Evolutionary conservation across 2,113 vertebrate species (phyloP), one percentile per base, ranked within the genome.

Genomic region (Bos javanicus): DNA sequence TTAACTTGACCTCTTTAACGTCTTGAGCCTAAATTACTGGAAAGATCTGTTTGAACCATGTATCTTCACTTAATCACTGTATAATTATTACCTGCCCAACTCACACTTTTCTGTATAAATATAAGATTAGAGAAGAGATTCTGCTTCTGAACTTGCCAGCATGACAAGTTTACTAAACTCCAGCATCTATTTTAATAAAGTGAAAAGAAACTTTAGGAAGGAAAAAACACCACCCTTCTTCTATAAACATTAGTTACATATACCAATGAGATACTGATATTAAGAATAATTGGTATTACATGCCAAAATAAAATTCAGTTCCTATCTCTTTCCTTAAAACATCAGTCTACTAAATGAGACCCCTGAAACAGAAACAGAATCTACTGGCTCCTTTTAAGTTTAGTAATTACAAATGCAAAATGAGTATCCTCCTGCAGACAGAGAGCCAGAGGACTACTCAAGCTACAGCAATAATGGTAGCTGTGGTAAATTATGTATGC

Each of bases 401-500:
- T 89, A 90, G 52, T 95, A 96, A 98, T 98, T 98, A 95, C 90
- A 98, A 97, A 98, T 98, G 97, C 97, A 98, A 97, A 99, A 97
- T 98, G 82, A 98, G 87, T 98, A 96, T 98, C 86, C 93, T 98
- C 97, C 93, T 95, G 83, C 92, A 98, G 98, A 98, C 94, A 85
- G 87, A 94, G 94, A 98, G 98, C 98, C 98, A 98, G 98, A 98
- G 97, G 98, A 98, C 97, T 97, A 91, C 67, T 93, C 83, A 91
- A 98, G 88, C 98, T 98, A 98, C 98, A 19, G 39, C 98, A 98
- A 97, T 98, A 98, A 98, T 97, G 97, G 96, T 52, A 88, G 97
- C 60, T 96, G 87, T 92, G 36, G 98, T 99, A 99, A 99, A 99
- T 99, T 99, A 99, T 99, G 98, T 97, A 99, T 98, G 97, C 95